Percentiles rank a stretch among this genome's conserved stretches.
These are phyloP conservation scores for Oxyura jamaicensis DNA, from an alignment of 2,113 vertebrate genomes.

Conservation along the genomic window DNA sequence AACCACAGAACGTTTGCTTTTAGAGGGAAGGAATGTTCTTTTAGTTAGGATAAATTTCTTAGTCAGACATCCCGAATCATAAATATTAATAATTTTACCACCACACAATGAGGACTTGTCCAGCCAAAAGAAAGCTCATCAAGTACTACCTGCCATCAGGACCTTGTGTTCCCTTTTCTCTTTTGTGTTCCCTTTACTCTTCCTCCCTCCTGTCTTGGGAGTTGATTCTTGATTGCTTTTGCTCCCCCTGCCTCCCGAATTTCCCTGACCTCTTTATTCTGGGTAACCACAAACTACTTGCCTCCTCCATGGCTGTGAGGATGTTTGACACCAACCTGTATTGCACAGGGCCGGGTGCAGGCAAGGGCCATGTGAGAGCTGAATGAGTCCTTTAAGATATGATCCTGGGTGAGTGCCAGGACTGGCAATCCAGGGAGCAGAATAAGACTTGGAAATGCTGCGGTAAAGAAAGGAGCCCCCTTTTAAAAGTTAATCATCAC, in stretches of 20 bases:
- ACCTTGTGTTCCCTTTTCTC: not conserved
- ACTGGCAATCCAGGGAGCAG: not conserved
- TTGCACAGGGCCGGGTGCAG: not conserved
- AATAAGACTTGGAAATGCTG: not conserved
- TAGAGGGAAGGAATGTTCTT: not conserved
- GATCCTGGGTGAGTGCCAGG: not conserved
- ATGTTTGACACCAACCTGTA: not conserved
- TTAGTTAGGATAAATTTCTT: not conserved
- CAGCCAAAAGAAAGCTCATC: not conserved
- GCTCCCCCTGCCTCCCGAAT: not conserved
- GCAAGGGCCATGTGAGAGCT: fast-evolving
- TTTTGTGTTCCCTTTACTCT: not conserved
- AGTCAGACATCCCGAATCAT: not conserved
- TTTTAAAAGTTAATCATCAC: not conserved
- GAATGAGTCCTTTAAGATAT: not conserved
- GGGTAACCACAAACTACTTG: not conserved
- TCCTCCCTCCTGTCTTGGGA: not conserved
- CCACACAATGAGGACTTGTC: not conserved
- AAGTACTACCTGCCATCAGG: not conserved
- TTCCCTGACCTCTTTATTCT: not conserved
- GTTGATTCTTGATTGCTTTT: not conserved
- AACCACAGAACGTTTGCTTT: not conserved
- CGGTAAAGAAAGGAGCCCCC: not conserved
- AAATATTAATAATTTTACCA: not conserved
- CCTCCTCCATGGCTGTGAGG: not conserved